Base-by-base conservation (phyloP, 2,113 vertebrate genomes). In the Menidia beryllina region DNA sequence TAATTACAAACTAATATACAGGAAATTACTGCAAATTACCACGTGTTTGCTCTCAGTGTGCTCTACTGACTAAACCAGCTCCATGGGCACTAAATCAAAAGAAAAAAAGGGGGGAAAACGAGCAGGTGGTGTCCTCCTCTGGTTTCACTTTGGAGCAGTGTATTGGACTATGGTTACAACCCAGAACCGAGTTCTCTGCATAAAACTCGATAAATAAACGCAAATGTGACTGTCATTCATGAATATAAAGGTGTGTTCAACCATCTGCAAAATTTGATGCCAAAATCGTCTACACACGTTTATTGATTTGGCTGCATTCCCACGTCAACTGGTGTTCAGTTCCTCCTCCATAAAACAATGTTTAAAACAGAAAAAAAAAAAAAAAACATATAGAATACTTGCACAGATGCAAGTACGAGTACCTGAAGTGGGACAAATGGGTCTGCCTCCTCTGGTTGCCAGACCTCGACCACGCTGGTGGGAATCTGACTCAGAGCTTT, bases 391-490 rank as follows among this genome's bases (percentile, higher is more conserved):
- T 8, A 30, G 4, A 30, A 30, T 8, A 30, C 30, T 5, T 8
- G 8, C 30, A 30, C 30, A 34, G 5, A 34, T 10, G 30, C 30
- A 34, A n/a, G 0, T 2, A 39, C 36, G 19, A 48, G 93, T 94
- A 97, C 96, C 96, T 97, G 95, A 59, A 95, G 92, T 77, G 94
- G 94, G 85, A 95, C 80, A 74, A 97, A 88, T 20, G 96, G 93
- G 38, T 97, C 96, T 61, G 94, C 93, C 66, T 98, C 96, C 77
- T 97, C 96, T 14, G 95, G 95, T 72, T 95, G 96, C 96, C 96
- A 98, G 86, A 98, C 93, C 90, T 98, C 96, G 82, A 97, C 96
- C 93, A 97, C 96, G 79, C 93, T 95, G 89, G 94, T 94, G 90
- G 95, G 93, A 82, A 96, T 91, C 73, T 95, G 95, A 87, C 94